phyloP scores from a whole-genome alignment of 2,888 invertebrate genomes.

The Diploptera punctata region DNA sequence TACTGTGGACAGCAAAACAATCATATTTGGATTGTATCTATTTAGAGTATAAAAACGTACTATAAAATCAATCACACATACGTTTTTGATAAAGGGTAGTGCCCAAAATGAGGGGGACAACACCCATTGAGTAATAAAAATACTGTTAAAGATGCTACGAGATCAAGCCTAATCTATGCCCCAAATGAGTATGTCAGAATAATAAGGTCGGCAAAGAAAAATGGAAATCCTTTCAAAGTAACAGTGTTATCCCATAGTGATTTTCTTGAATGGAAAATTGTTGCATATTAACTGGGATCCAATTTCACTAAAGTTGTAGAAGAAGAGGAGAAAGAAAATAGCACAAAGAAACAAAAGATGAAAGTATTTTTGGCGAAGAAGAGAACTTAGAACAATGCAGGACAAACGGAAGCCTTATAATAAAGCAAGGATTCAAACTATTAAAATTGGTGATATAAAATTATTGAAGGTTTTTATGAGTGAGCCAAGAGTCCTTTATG shows the following conservation, averaged over 20 bases:
- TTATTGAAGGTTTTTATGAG: not conserved
- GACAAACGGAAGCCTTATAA: no score
- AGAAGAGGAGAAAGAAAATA: not conserved
- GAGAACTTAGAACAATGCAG: not conserved
- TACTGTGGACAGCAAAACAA: not conserved
- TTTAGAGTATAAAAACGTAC: not conserved
- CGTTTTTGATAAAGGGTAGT: not conserved
- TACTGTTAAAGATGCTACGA: not conserved
- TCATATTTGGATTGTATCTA: not conserved
- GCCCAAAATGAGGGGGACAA: not conserved
- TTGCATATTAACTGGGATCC: not conserved
- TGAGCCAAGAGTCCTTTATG: not conserved
- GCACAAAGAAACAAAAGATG: not conserved
- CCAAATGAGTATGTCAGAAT: not conserved
- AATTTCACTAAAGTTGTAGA: not conserved
- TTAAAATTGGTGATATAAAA: not conserved
- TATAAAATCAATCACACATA: not conserved
- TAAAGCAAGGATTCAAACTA: not conserved
- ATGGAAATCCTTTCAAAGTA: no score
- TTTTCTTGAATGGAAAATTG: no score
- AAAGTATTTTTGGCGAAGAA: not conserved
- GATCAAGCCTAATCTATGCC: not conserved
- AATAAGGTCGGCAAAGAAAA: not conserved
- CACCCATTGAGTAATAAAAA: not conserved
- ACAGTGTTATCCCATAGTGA: no score